Conservation (phyloP, 1,140 invertebrate species). For the Aricia agestis region DNA sequence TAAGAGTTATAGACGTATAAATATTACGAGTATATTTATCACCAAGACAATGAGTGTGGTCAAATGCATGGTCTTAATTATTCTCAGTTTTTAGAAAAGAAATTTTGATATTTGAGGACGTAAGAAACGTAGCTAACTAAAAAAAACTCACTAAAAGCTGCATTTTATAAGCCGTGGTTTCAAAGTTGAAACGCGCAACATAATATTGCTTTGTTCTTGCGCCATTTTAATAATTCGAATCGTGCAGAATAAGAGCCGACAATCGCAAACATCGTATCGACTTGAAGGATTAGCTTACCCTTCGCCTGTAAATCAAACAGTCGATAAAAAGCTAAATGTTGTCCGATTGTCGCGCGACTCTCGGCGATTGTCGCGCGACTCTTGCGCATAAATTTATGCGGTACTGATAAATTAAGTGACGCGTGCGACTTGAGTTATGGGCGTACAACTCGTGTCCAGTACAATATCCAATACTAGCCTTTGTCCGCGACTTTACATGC, state of each 20-base stretch:
- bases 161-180: too few species aligned
- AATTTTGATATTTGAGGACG: too few species aligned
- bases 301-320: slow-evolving; percentile 62
- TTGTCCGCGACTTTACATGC: background rate
- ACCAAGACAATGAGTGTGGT: too few species aligned
- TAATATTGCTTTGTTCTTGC: too few species aligned
- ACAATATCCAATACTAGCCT: slow-evolving; percentile 16
- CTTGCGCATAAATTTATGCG: slow-evolving; percentile 63
- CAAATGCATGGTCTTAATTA: too few species aligned
- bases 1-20: too few species aligned
- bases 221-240: background rate
- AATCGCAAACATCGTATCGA: slow-evolving; percentile 49
- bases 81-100: too few species aligned
- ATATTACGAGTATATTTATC: too few species aligned
- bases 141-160: too few species aligned
- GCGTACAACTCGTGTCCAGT: slow-evolving; percentile 20
- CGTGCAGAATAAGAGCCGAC: slow-evolving; percentile 46
- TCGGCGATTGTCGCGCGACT: slow-evolving; percentile 28
- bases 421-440: slow-evolving; percentile 51
- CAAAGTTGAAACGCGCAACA: too few species aligned
- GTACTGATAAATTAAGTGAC: slow-evolving; percentile 66
- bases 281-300: slow-evolving; percentile 63
- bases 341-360: slow-evolving; percentile 53
- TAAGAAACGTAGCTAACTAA: too few species aligned
- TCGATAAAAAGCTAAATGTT: slow-evolving; percentile 74